phyloP scores from a whole-genome alignment of 2,888 invertebrate species.

The Callosobruchus maculatus region DNA sequence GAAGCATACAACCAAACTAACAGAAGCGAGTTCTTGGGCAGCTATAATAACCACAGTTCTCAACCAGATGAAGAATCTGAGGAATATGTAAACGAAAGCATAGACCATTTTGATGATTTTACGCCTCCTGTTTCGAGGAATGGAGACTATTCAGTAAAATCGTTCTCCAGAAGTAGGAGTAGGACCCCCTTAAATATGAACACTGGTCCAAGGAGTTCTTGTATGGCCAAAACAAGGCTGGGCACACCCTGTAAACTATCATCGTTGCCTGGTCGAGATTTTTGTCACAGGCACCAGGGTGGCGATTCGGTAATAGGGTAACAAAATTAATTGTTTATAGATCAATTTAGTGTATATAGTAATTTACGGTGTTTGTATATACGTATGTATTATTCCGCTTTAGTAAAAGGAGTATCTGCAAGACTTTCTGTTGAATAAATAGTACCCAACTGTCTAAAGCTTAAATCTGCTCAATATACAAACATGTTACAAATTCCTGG shows the following conservation, averaged over 20 bases:
- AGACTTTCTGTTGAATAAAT: no score
- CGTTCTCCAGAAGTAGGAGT: slow-evolving; percentile 39
- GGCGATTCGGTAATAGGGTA: slow-evolving; percentile 44
- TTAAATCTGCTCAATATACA: no score
- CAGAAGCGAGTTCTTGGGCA: neutral
- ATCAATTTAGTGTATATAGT: neutral
- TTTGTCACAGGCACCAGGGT: slow-evolving; percentile 43
- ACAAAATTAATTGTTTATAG: neutral
- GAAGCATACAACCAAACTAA: neutral
- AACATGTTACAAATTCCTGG: no score
- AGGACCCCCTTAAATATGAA: slow-evolving; percentile 39
- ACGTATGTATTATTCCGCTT: neutral
- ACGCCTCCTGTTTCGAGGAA: slow-evolving; percentile 41
- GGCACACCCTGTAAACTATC: slow-evolving; percentile 45
- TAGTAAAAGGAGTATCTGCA: neutral
- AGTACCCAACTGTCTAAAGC: no score
- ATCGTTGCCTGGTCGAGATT: slow-evolving; percentile 40
- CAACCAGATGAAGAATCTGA: neutral
- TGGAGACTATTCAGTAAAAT: slow-evolving; percentile 25
- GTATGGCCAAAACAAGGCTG: slow-evolving; percentile 41
- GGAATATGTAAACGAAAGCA: slow-evolving; percentile 12
- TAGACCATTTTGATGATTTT: slow-evolving; percentile 26
- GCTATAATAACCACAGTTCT: neutral
- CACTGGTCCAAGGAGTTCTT: slow-evolving; percentile 29
- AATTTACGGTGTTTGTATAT: neutral